Evolutionary conservation across 2,797 vertebrate species (phyloP).

Genomic region (Halcyon chelicuti): DNA sequence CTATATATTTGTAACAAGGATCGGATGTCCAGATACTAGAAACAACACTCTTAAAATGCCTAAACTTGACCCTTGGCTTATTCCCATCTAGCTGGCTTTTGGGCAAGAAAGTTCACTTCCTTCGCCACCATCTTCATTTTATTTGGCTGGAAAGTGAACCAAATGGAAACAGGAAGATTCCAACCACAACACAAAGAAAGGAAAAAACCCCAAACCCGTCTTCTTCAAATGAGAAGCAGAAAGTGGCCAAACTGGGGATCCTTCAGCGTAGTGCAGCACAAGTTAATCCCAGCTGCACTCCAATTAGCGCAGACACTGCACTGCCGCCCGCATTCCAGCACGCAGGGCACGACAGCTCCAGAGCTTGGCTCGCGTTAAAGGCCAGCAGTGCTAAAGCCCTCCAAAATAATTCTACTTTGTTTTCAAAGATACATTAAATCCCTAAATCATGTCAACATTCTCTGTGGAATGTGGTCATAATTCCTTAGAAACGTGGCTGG

Average conservation of each 20-base stretch:
- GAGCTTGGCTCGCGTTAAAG: background rate
- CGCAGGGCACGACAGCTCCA: background rate
- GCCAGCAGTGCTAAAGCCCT: background rate
- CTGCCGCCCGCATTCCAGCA: background rate
- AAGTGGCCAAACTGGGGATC: background rate
- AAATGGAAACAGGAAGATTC: slow-evolving; percentile 10
- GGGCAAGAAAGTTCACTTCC: background rate
- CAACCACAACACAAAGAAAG: background rate
- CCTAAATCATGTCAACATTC: background rate
- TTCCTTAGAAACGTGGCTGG: background rate
- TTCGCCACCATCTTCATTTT: background rate
- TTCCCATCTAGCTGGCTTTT: background rate
- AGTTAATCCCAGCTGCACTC: slow-evolving; percentile 23
- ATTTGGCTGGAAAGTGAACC: background rate
- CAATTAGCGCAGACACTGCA: background rate
- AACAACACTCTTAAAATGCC: background rate
- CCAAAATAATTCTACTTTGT: background rate
- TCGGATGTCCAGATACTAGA: background rate
- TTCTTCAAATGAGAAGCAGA: slow-evolving; percentile 46
- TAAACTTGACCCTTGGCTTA: background rate
- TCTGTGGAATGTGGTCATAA: background rate
- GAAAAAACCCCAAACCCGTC: too few species aligned
- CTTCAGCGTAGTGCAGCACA: background rate
- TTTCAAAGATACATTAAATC: background rate
- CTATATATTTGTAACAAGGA: background rate